Evolutionary conservation across 2,113 vertebrate genomes (phyloP).

Genomic region (Aepyceros melampus): DNA sequence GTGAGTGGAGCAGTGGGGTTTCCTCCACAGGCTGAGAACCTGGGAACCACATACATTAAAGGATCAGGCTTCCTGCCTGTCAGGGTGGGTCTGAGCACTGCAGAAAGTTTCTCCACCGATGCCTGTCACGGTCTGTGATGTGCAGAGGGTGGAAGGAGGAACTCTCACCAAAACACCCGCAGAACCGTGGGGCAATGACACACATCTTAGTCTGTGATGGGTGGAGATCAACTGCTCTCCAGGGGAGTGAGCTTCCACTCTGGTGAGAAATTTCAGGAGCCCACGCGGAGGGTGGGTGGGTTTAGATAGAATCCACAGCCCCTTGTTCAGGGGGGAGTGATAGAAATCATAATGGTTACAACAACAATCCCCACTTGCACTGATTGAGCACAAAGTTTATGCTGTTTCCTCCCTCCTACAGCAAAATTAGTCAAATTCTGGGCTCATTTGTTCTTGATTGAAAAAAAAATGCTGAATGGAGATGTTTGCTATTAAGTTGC

Average conservation of each 20-base stretch:
- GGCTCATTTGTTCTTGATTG: neutral
- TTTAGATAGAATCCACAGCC: neutral
- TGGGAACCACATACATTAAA: neutral
- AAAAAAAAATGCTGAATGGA: neutral
- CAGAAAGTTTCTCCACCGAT: neutral
- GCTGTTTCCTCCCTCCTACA: neutral
- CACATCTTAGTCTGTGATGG: neutral
- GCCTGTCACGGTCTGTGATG: neutral
- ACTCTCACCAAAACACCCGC: neutral
- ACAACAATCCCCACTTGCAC: neutral
- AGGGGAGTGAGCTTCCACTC: neutral
- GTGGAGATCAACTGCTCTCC: neutral
- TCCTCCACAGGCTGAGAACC: neutral
- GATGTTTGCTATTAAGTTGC: neutral
- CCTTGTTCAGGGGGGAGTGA: neutral
- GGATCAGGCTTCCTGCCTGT: neutral
- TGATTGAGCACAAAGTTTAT: neutral
- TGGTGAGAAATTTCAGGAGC: neutral
- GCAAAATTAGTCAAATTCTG: neutral
- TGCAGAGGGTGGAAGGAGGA: neutral
- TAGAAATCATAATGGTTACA: neutral
- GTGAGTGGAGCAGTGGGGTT: neutral
- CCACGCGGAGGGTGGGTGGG: fast-evolving
- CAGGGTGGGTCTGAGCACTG: neutral
- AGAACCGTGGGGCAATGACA: neutral